Conservation (phyloP, 2,888 invertebrate species). For the Macrophya alboannulata region DNA sequence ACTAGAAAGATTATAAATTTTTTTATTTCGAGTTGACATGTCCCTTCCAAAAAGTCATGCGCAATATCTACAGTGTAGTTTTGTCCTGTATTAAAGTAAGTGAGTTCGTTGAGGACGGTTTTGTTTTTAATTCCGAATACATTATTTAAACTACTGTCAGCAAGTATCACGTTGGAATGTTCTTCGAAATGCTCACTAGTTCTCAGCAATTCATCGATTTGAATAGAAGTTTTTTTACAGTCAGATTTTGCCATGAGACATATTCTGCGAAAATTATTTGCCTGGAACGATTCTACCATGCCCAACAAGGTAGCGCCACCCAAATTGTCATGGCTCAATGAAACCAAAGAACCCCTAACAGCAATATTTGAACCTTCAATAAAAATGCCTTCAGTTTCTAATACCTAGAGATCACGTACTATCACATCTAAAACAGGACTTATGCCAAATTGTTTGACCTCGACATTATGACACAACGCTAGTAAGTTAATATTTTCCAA, state of each 20-base stretch:
- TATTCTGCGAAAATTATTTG: constrained; percentile 63
- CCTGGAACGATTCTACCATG: constrained; percentile 63
- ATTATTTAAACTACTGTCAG: constrained; percentile 18
- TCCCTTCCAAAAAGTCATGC: constrained; percentile 63
- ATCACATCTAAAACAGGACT: constrained; percentile 52
- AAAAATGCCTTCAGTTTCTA: too few species aligned
- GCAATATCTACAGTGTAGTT: constrained; percentile 60
- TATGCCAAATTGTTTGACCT: constrained; percentile 58
- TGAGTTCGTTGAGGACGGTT: constrained; percentile 53
- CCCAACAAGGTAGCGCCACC: constrained; percentile 59
- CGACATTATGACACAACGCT: constrained; percentile 53
- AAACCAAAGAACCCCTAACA: too few species aligned
- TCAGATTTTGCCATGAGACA: constrained; percentile 60
- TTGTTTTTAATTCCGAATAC: constrained; percentile 58
- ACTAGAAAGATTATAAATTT: constrained; percentile 57
- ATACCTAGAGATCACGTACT: too few species aligned
- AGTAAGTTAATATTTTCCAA: constrained; percentile 59
- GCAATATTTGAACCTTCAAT: too few species aligned
- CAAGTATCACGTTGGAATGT: constrained; percentile 23
- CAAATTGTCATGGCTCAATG: too few species aligned
- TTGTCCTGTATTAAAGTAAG: constrained; percentile 58
- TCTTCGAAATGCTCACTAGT: constrained; percentile 54
- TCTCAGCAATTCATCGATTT: constrained; percentile 52
- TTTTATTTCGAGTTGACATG: constrained; percentile 60
- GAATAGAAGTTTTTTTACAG: constrained; percentile 54